Base-by-base conservation (phyloP, 2,888 invertebrate genomes). In the Athrips mouffetella region DNA sequence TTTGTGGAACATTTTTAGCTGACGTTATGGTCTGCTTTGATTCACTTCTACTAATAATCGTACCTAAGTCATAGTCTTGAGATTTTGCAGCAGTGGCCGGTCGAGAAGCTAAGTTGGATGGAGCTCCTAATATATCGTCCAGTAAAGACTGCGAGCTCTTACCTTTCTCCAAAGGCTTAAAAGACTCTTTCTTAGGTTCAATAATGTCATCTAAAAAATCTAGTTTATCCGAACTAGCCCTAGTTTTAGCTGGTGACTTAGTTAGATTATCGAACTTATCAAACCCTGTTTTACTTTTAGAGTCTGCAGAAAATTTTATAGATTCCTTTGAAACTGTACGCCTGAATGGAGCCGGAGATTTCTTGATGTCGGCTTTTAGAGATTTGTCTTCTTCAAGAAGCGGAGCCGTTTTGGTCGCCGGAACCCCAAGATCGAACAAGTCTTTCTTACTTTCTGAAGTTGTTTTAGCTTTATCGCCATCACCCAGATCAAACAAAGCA, bases 111-210 rank as follows among this genome's bases (percentile, higher is more conserved):
- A 69, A 71, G 49, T 47, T 67, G 3, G 67, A 57, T 27, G 89
- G 69, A 5, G 84, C 77, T 16, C 91, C 91, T 49, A 91, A 73
- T 53, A 91, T 89, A 67, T 91, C 91, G 45, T 90, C 85, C 40
- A 90, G 64, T 53, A 85, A 71, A n/a, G 82, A 85, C 54, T 85
- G 85, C 1, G 86, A 80, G 57, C 80, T 85, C 58, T 80, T 87
- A 1, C 79, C 78, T 57, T 74, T 84, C 46, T 82, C 78, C 51
- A 72, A 49, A 10, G 71, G 48, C 59, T 80, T 80, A 6, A 35
- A 23, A 6, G 58, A 50, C n/a, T 72, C 73, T 57, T 73, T 79
- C 53, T 74, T 77, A 33, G 58, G 7, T 10, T 70, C 65, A 29
- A 61, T 59, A 11, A 75, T 57, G 42, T 80, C 80, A 45, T 69